Conservation (phyloP, 2,113 vertebrate genomes). For the Aldabrachelys gigantea region DNA sequence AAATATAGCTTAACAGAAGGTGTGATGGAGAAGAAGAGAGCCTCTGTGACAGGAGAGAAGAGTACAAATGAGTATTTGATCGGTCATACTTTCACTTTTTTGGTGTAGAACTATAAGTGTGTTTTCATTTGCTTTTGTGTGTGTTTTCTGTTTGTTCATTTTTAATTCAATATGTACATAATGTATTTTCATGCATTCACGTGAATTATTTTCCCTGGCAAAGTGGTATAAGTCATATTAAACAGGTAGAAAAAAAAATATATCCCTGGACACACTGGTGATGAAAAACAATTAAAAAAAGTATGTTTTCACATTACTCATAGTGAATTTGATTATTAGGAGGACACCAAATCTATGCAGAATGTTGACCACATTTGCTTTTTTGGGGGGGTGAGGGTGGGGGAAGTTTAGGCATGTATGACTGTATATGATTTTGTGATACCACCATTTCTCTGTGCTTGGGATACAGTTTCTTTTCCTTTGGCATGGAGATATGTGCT, state of each 20-base stretch:
- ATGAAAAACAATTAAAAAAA: constrained; percentile 21
- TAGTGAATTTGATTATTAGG: constrained; percentile 20
- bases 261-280: constrained; percentile 39
- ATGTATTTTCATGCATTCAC: neutral
- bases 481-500: neutral
- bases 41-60: neutral
- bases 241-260: neutral
- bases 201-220: neutral
- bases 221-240: neutral
- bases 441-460: neutral
- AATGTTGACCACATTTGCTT: neutral
- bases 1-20: neutral
- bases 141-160: constrained; percentile 14
- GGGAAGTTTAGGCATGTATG: neutral
- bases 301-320: neutral
- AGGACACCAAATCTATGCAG: constrained; percentile 7
- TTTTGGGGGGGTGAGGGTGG: too few species aligned
- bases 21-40: neutral
- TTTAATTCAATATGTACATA: neutral
- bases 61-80: neutral
- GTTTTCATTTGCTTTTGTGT: neutral
- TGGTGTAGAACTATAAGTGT: neutral
- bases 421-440: neutral
- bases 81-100: neutral
- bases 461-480: neutral